phyloP scores from a whole-genome alignment of 2,888 invertebrate species.

The Lypha dubia region DNA sequence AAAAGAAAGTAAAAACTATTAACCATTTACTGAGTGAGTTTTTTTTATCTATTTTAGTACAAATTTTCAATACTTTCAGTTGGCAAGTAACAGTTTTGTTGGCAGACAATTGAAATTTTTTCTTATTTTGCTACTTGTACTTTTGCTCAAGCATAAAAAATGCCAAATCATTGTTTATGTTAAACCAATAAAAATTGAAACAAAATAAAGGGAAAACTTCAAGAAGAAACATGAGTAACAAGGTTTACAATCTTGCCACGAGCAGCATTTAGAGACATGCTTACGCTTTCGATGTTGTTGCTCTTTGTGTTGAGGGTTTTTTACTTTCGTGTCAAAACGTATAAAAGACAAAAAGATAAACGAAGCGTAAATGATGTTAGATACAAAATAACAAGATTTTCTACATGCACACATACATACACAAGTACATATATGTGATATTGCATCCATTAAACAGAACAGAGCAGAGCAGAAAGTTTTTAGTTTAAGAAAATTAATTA shows the following conservation, averaged over 20 bases:
- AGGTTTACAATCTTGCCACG: conserved; percentile 27
- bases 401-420: background rate
- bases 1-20: conserved; percentile 60
- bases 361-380: conserved; percentile 48
- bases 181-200: conserved; percentile 9
- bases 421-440: background rate
- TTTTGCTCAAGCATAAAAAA: conserved; percentile 50
- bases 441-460: background rate
- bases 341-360: conserved; percentile 31
- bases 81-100: conserved; percentile 25
- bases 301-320: conserved; percentile 16
- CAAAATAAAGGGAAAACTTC: conserved; percentile 37
- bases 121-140: conserved; percentile 2
- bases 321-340: conserved; percentile 35
- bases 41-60: conserved; percentile 22
- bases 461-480: background rate
- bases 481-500: background rate
- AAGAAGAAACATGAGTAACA: conserved; percentile 4
- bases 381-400: conserved; percentile 10
- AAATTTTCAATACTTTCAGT: conserved; percentile 3
- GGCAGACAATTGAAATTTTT: background rate
- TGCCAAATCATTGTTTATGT: conserved; percentile 59
- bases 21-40: conserved; percentile 8
- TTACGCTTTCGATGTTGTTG: background rate
- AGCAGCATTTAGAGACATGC: background rate